These are phyloP conservation scores for Thereva nobilitata DNA, from an alignment of 2,888 invertebrate genomes.

Conservation along the genomic window DNA sequence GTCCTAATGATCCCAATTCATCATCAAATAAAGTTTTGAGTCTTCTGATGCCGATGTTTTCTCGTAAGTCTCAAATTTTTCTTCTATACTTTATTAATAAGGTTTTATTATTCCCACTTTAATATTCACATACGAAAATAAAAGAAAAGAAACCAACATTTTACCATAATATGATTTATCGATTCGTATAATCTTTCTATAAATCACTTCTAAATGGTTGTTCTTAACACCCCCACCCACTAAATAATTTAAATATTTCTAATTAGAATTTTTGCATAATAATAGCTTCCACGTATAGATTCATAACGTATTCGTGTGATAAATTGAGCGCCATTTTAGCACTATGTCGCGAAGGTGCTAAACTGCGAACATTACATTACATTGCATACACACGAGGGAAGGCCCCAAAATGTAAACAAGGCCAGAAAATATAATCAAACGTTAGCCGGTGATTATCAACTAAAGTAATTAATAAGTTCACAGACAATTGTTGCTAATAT, in stretches of 20 bases:
- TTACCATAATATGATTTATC: background rate
- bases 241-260: too few relatives aligned
- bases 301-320: background rate
- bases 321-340: conserved; percentile 36
- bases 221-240: too few relatives aligned
- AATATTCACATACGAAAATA: background rate
- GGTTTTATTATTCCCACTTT: background rate
- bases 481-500: conserved; percentile 34
- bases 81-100: conserved; percentile 4
- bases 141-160: background rate
- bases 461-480: conserved; percentile 38
- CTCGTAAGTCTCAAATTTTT: conserved; percentile 28
- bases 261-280: too few relatives aligned
- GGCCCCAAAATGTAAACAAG: background rate
- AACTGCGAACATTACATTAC: conserved; percentile 16
- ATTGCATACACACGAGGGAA: conserved; percentile 18
- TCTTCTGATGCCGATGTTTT: conserved; percentile 35
- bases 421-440: background rate
- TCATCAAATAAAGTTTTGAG: conserved; percentile 33
- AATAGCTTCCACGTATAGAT: too few relatives aligned
- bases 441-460: conserved; percentile 18
- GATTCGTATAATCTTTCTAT: too few relatives aligned
- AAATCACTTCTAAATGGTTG: too few relatives aligned
- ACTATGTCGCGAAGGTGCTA: conserved; percentile 28
- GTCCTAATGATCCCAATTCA: conserved; percentile 17